phyloP scores from a whole-genome alignment of 2,113 vertebrate genomes.

The Pavo muticus region DNA sequence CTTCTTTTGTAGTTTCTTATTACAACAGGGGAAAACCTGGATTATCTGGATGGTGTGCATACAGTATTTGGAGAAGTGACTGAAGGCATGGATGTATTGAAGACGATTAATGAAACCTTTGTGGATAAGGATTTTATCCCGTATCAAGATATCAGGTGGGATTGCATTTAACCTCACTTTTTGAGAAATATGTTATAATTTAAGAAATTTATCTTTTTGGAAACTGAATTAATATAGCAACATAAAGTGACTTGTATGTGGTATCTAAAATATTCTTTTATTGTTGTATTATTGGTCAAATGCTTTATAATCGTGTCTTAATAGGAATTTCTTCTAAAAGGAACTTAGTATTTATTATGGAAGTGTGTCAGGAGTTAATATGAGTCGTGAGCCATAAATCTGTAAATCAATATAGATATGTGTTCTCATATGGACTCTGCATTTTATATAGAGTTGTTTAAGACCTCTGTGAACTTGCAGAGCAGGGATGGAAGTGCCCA shows the following conservation, averaged over 20 bases:
- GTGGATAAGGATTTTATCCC: conserved; percentile 96
- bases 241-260: background rate
- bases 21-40: conserved; percentile 91
- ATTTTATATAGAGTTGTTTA: background rate
- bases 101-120: conserved; percentile 94
- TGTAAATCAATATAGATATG: background rate
- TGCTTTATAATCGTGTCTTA: background rate
- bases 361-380: background rate
- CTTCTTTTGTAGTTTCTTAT: conserved; percentile 89
- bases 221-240: background rate
- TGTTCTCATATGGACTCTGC: no score
- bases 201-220: background rate
- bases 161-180: background rate
- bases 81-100: conserved; percentile 93
- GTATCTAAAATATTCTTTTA: background rate
- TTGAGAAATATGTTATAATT: background rate
- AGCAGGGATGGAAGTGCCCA: background rate
- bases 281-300: background rate
- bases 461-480: background rate
- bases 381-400: background rate
- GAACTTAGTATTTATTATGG: background rate
- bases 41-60: conserved; percentile 95
- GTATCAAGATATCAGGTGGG: conserved; percentile 95
- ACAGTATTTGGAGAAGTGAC: conserved; percentile 97
- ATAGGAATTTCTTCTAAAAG: background rate